phyloP scores from a whole-genome alignment of 2,888 invertebrate species.

The Dinocampus coccinellae region DNA sequence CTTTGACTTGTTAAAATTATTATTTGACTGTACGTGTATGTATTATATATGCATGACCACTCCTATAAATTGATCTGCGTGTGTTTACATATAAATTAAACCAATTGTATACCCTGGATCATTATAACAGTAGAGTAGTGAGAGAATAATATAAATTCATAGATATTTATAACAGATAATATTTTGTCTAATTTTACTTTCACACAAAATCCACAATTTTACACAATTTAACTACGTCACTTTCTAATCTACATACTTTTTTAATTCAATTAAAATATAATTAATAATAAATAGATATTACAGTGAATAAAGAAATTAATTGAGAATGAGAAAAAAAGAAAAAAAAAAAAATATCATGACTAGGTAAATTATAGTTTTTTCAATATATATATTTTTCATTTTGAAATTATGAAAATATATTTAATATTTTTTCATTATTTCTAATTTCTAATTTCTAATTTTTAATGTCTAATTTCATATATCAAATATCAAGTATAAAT shows the following conservation, averaged over 20 bases:
- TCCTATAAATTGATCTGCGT: slow-evolving; percentile 14
- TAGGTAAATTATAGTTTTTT: no score
- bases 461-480: no score
- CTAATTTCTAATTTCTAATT: no score
- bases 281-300: no score
- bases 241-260: background rate
- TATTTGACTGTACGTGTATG: background rate
- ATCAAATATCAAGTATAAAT: no score
- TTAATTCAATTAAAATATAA: no score
- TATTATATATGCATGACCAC: background rate
- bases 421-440: no score
- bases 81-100: slow-evolving; percentile 6
- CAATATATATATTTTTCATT: no score
- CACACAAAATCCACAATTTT: background rate
- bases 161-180: background rate
- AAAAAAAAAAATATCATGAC: no score
- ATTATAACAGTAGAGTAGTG: background rate
- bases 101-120: background rate
- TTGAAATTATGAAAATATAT: no score
- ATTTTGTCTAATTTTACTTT: background rate
- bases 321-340: no score
- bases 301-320: no score
- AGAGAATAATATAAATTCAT: slow-evolving; percentile 2
- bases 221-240: background rate
- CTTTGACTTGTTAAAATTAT: slow-evolving; percentile 7